Base-by-base conservation (phyloP, 2,797 vertebrate species). In the Chloroceryle amazona region DNA sequence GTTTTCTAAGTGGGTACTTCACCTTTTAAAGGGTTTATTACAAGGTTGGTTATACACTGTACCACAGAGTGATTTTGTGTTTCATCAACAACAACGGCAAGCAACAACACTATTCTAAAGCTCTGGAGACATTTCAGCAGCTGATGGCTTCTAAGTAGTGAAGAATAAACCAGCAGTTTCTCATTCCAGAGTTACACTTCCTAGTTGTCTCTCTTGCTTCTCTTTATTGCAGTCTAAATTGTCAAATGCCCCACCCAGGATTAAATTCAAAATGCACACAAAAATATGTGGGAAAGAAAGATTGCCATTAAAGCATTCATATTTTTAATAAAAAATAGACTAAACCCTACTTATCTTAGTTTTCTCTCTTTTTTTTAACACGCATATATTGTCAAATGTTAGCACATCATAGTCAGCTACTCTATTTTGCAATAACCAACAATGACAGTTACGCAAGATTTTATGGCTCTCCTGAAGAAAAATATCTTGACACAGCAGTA, bases 1-100 rank as follows among this genome's bases (percentile, higher is more conserved):
- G 79, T 83, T 97, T 97, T 93, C 93, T 87, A 97, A 98, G 94
- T 93, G 92, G 91, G 88, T 90, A 84, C 80, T 97, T 98, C 96
- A 96, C 96, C 96, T 98, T 98, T 94, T 95, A 97, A 96, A 97
- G 86, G 91, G 89, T 78, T 97, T 97, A 97, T 97, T 96, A 95
- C 41, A 86, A 81, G 80, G 26, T 63, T 96, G 86, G 87, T 94
- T 96, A 73, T 81, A 73, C 13, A 49, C 81, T 82, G 83, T 70
- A 54, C 72, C 89, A 81, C 79, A 76, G 66, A 94, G 47, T 90
- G 93, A 94, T 97, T 96, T 96, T 89, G 92, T 89, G 89, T 97
- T 96, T 97, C 88, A 96, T 93, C 96, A 96, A 84, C 92, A 85
- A 74, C 84, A 92, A 35, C 21, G 60, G 79, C 94, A 96, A 96